These are phyloP conservation scores for Bombus turneri DNA, from an alignment of 1,140 invertebrate species.

Conservation along the genomic window DNA sequence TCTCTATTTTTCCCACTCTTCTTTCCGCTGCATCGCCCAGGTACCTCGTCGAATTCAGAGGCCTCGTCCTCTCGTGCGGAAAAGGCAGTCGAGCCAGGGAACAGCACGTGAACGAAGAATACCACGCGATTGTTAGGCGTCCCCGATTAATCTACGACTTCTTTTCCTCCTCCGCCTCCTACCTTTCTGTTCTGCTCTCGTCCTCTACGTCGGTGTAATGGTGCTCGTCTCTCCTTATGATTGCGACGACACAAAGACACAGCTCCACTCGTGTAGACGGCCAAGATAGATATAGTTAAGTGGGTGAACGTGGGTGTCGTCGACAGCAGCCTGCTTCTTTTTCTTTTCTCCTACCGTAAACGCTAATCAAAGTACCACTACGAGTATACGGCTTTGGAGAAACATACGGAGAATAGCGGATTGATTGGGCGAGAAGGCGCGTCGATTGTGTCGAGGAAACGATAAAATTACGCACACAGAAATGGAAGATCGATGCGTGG, in stretches of 20 bases:
- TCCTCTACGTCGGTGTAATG: slow-evolving; percentile 20
- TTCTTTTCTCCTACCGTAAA: slow-evolving; percentile 19
- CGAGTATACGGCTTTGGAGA: neutral
- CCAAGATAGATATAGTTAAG: slow-evolving; percentile 33
- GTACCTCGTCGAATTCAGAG: slow-evolving; percentile 37
- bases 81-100: slow-evolving; percentile 25
- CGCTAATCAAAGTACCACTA: slow-evolving; percentile 57
- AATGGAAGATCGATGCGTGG: neutral
- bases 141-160: slow-evolving; percentile 64
- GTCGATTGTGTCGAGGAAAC: neutral
- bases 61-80: slow-evolving; percentile 40
- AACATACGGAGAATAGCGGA: neutral
- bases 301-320: slow-evolving; percentile 32
- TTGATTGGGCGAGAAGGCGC: slow-evolving; percentile 15
- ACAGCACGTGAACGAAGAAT: slow-evolving; percentile 53
- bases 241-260: slow-evolving; percentile 44
- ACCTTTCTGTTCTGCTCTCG: neutral
- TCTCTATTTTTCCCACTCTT: neutral
- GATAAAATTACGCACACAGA: neutral
- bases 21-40: slow-evolving; percentile 15
- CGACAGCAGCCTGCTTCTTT: slow-evolving; percentile 8
- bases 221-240: slow-evolving; percentile 46
- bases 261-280: slow-evolving; percentile 11
- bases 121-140: slow-evolving; percentile 62
- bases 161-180: slow-evolving; percentile 12